Evolutionary conservation across 2,888 invertebrate species (phyloP).

Genomic region (Cenopis cana): DNA sequence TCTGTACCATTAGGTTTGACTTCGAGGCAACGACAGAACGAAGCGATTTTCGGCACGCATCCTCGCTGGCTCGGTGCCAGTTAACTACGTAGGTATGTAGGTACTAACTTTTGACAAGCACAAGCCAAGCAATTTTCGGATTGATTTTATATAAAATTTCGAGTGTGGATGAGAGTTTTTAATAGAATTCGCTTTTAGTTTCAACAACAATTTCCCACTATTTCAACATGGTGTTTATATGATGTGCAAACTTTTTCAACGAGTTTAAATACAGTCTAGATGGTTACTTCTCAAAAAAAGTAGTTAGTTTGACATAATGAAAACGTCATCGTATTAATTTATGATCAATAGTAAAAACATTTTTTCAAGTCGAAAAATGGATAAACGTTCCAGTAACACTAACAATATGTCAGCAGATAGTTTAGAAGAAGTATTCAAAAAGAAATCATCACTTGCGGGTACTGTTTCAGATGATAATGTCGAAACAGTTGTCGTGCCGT

Average conservation of each 20-base stretch:
- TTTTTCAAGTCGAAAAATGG: conserved; percentile 60
- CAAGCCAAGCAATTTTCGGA: conserved; percentile 51
- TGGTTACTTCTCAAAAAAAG: conserved; percentile 25
- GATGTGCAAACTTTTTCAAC: conserved; percentile 16
- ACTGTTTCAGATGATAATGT: conserved; percentile 61
- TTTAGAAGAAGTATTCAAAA: conserved; percentile 64
- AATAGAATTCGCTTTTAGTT: conserved; percentile 2
- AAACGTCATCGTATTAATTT: conserved; percentile 66
- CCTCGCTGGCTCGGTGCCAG: conserved; percentile 54
- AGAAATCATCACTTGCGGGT: conserved; percentile 54
- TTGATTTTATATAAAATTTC: conserved; percentile 44
- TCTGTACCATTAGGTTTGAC: conserved; percentile 11
- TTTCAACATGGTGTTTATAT: neutral
- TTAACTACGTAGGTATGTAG: too few relatives aligned
- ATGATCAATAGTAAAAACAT: conserved; percentile 63
- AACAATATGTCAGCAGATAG: conserved; percentile 75
- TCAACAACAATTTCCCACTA: neutral
- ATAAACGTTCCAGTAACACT: conserved; percentile 63
- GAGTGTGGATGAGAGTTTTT: conserved; percentile 14
- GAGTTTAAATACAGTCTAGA: neutral
- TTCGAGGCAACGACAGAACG: conserved; percentile 46
- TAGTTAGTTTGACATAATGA: conserved; percentile 57
- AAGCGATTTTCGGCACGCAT: conserved; percentile 56
- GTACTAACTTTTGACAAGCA: conserved; percentile 55
- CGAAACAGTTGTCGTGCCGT: conserved; percentile 78